These are phyloP conservation scores for Drosophila histrio DNA, from an alignment of 2,888 invertebrate species.

Conservation along the genomic window DNA sequence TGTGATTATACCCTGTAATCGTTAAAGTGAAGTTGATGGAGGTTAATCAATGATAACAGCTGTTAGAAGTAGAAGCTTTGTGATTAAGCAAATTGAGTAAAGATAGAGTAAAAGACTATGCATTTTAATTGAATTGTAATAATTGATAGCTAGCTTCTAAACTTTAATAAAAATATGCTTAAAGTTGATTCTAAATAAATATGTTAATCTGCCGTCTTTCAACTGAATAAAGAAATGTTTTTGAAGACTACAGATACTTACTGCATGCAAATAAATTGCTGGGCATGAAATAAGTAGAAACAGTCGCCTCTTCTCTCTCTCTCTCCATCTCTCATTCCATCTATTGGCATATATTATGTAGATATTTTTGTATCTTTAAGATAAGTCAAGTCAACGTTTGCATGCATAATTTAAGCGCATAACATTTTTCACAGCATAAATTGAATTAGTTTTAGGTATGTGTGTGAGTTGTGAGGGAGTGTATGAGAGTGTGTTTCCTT, in stretches of 20 bases:
- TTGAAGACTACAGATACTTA: background rate
- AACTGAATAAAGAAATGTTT: too few relatives aligned
- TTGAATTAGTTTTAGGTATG: conserved; percentile 46
- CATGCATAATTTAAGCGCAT: conserved; percentile 58
- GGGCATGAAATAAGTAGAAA: background rate
- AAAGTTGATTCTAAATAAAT: too few relatives aligned
- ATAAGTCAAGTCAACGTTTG: conserved; percentile 49
- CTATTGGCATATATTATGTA: conserved; percentile 43
- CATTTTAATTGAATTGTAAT: too few relatives aligned
- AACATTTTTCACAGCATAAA: conserved; percentile 54
- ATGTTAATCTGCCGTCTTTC: too few relatives aligned
- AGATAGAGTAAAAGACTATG: too few relatives aligned
- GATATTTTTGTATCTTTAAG: conserved; percentile 39
- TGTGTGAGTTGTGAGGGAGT: too few relatives aligned
- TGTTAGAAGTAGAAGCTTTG: background rate
- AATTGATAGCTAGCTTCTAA: too few relatives aligned
- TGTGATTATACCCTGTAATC: background rate
- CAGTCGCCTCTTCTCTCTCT: background rate
- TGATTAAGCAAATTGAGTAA: too few relatives aligned
- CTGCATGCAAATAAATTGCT: conserved; percentile 6
- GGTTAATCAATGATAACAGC: background rate
- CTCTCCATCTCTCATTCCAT: background rate
- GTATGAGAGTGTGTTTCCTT: background rate
- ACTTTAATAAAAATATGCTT: too few relatives aligned
- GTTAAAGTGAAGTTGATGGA: background rate